These are phyloP conservation scores for Ectemnius continuus DNA, from an alignment of 2,888 invertebrate genomes.

Conservation along the genomic window DNA sequence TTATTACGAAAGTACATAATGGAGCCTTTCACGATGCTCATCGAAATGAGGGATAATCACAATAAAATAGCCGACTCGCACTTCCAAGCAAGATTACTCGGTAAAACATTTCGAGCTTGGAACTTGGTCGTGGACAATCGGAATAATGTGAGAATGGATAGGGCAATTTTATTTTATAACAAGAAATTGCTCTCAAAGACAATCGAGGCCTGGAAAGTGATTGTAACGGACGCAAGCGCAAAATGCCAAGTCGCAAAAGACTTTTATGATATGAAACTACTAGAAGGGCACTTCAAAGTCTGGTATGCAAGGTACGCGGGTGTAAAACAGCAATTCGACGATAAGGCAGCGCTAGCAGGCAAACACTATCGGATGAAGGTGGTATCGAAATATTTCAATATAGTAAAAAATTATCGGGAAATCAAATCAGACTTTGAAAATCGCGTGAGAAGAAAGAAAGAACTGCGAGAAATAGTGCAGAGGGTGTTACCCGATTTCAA, in stretches of 20 bases:
- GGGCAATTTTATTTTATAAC: constrained; percentile 58
- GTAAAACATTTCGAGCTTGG: constrained; percentile 79
- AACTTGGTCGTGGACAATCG: constrained; percentile 75
- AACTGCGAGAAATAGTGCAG: constrained; percentile 71
- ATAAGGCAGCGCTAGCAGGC: constrained; percentile 58
- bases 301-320: constrained; percentile 79
- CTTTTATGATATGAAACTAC: constrained; percentile 83
- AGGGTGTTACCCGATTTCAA: constrained; percentile 72
- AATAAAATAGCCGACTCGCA: constrained; percentile 80
- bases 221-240: constrained; percentile 65
- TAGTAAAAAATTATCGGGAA: constrained; percentile 66
- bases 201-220: constrained; percentile 63
- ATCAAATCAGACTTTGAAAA: constrained; percentile 67
- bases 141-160: constrained; percentile 51
- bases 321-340: constrained; percentile 70
- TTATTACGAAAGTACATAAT: constrained; percentile 67
- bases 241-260: constrained; percentile 86
- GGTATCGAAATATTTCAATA: constrained; percentile 60
- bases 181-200: constrained; percentile 60
- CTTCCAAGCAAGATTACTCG: constrained; percentile 79
- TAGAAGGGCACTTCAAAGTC: constrained; percentile 79
- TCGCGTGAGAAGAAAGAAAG: constrained; percentile 67
- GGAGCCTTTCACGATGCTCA: constrained; percentile 61
- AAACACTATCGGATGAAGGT: constrained; percentile 57
- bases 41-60: constrained; percentile 60